phyloP scores from a whole-genome alignment of 92 coral and sea anemone species.

The Porites lobata region DNA sequence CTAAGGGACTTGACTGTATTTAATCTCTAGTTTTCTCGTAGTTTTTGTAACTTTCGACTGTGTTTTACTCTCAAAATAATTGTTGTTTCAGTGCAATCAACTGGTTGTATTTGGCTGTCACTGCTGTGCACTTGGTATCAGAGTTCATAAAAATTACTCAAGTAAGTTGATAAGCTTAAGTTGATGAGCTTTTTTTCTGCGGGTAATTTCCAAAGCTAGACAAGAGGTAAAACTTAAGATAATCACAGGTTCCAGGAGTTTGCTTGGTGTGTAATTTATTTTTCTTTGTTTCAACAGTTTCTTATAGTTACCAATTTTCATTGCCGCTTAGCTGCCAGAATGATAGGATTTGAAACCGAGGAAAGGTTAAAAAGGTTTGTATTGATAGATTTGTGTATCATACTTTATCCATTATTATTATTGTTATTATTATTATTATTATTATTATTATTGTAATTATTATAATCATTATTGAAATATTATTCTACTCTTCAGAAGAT shows the following conservation, averaged over 20 bases:
- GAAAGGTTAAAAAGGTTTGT: constrained; percentile 78
- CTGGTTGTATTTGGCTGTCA: constrained; percentile 87
- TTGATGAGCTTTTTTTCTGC: neutral
- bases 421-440: too few species aligned
- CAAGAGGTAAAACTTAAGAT: neutral
- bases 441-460: too few species aligned
- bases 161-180: neutral
- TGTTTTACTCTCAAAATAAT: neutral
- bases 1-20: too few species aligned
- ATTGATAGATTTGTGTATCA: neutral
- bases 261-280: neutral
- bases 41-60: too few species aligned
- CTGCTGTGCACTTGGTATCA: constrained; percentile 80
- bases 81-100: constrained; percentile 79
- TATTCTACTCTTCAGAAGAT: too few species aligned
- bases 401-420: neutral
- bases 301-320: constrained; percentile 82
- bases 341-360: constrained; percentile 69
- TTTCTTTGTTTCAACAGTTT: constrained; percentile 34
- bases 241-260: neutral
- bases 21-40: too few species aligned
- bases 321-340: constrained; percentile 81
- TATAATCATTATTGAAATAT: too few species aligned
- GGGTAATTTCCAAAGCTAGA: neutral
- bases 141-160: constrained; percentile 82